phyloP scores from a whole-genome alignment of 2,888 invertebrate genomes.

The Girardia tigrina region DNA sequence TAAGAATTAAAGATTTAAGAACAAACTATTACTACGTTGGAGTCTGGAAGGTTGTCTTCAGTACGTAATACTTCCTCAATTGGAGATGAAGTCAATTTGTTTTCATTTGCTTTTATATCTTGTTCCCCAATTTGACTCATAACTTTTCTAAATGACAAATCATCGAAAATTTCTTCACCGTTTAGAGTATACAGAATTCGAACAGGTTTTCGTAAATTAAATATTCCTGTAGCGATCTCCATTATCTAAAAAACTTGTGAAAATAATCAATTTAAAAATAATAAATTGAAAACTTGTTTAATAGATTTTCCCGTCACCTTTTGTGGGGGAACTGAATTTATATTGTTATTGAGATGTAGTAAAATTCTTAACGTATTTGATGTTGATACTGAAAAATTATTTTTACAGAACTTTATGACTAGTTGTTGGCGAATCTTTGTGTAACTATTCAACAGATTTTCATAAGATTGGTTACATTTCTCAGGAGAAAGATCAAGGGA shows the following conservation, averaged over 20 bases:
- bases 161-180: not conserved
- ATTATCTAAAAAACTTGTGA: not conserved
- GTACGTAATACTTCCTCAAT: not conserved
- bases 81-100: not conserved
- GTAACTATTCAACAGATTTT: not conserved
- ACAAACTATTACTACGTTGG: too few species aligned
- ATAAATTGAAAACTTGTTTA: not conserved
- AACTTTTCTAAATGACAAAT: not conserved
- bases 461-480: not conserved
- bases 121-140: too few species aligned
- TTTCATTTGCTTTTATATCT: too few species aligned
- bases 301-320: conserved; percentile 12
- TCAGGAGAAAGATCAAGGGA: not conserved
- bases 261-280: not conserved
- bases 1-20: too few species aligned
- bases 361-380: not conserved
- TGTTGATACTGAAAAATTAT: not conserved
- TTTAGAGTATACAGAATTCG: not conserved
- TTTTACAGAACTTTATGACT: not conserved
- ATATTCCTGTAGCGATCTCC: not conserved
- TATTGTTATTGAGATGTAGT: not conserved
- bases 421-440: not conserved
- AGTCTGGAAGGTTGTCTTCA: too few species aligned
- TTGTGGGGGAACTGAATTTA: not conserved
- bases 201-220: not conserved